Percentiles rank a stretch among this genome's conserved stretches.
phyloP scores from a whole-genome alignment of 2,113 vertebrate genomes.

The Aspidoscelis tigris region DNA sequence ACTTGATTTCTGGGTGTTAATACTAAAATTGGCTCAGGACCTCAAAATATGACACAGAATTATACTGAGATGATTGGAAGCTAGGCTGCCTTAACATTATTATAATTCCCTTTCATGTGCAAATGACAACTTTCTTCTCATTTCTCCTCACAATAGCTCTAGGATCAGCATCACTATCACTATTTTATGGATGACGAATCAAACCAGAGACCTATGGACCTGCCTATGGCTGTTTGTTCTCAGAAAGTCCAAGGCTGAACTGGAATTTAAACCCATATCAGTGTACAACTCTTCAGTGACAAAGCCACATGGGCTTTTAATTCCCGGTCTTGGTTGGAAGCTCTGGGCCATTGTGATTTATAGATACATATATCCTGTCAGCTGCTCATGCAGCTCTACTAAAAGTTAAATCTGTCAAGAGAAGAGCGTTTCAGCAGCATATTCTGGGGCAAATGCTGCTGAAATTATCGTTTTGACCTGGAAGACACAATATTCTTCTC shows the following conservation, averaged over 20 bases:
- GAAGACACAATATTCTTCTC: background rate
- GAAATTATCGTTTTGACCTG: background rate
- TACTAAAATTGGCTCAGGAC: background rate
- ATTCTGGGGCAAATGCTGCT: background rate
- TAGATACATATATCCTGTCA: background rate
- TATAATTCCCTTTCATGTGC: background rate
- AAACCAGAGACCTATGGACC: background rate
- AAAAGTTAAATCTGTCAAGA: background rate
- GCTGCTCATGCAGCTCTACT: background rate
- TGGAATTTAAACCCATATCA: background rate
- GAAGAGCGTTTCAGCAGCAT: background rate
- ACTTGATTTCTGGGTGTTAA: background rate
- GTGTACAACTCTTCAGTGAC: background rate
- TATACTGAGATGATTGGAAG: constrained; percentile 1
- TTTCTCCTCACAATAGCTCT: constrained; percentile 5
- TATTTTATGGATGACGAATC: constrained; percentile 1
- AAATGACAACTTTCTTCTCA: background rate
- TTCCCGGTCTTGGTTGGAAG: background rate
- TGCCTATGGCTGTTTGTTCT: background rate
- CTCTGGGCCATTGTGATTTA: background rate
- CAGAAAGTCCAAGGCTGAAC: background rate
- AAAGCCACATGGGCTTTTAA: background rate
- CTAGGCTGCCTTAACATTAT: constrained; percentile 2
- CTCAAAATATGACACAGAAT: background rate
- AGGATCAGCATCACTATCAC: background rate